Evolutionary conservation across 2,888 invertebrate genomes (phyloP).

Genomic region (Diarsia rubi): DNA sequence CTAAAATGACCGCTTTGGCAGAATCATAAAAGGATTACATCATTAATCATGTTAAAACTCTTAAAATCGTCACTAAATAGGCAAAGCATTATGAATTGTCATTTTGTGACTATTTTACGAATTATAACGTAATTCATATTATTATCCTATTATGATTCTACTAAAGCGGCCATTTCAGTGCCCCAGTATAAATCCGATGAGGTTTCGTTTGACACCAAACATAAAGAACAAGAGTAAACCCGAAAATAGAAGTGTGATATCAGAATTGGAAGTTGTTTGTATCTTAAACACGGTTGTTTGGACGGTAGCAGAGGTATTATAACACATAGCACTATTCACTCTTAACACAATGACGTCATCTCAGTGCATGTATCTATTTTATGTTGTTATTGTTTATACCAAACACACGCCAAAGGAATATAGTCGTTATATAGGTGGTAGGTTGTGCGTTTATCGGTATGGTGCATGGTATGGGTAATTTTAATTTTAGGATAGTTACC

Average conservation of each 20-base stretch:
- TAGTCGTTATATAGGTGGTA: neutral
- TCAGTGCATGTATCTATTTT: conserved; percentile 43
- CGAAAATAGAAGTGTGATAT: conserved; percentile 42
- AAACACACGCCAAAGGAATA: neutral
- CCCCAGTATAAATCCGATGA: too few species aligned
- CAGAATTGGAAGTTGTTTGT: conserved; percentile 31
- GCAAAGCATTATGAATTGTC: too few species aligned
- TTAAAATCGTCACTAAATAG: too few species aligned
- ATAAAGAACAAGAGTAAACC: neutral
- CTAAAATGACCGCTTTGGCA: too few species aligned
- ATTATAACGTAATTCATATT: too few species aligned
- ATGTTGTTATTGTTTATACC: neutral
- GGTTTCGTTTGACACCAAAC: conserved; percentile 34
- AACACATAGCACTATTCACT: conserved; percentile 49
- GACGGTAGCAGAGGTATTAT: conserved; percentile 47
- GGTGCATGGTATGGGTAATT: conserved; percentile 37
- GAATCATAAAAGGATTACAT: too few species aligned
- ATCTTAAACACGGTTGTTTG: conserved; percentile 36
- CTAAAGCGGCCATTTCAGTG: too few species aligned
- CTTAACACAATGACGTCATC: conserved; percentile 33
- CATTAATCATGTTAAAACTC: too few species aligned
- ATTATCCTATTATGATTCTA: too few species aligned
- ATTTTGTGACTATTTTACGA: too few species aligned
- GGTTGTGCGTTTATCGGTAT: neutral
- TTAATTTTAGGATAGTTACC: neutral